Evolutionary conservation across 2,113 vertebrate genomes (phyloP).

Genomic region (Oncorhynchus clarkii): DNA sequence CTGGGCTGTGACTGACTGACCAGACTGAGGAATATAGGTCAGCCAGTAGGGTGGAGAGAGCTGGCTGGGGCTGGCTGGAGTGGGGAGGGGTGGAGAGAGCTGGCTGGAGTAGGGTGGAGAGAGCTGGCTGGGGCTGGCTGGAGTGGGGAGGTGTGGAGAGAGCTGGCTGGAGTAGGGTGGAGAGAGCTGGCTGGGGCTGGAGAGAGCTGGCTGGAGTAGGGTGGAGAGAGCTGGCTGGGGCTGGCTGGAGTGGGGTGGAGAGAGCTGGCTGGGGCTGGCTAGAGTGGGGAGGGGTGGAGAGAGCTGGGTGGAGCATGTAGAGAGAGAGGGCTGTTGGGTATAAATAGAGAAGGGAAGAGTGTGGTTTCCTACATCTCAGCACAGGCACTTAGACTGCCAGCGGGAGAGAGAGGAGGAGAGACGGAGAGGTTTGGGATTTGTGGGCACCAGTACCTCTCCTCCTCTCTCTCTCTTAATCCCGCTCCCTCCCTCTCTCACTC

Average conservation of each 20-base stretch:
- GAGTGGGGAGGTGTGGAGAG: too few species aligned
- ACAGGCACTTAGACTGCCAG: conserved; percentile 31
- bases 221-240: too few species aligned
- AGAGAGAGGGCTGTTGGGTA: neutral
- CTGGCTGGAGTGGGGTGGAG: too few species aligned
- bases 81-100: too few species aligned
- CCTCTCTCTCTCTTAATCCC: neutral
- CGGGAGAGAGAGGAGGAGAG: conserved; percentile 29
- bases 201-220: too few species aligned
- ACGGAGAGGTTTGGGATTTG: conserved; percentile 5
- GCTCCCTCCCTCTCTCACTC: neutral
- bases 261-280: too few species aligned
- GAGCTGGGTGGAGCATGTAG: neutral
- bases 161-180: too few species aligned
- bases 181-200: too few species aligned
- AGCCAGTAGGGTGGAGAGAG: conserved; percentile 13
- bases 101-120: too few species aligned
- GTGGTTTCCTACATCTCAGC: conserved; percentile 9
- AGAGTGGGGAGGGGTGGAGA: neutral
- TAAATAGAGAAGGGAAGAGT: conserved; percentile 2
- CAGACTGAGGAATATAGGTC: conserved; percentile 69
- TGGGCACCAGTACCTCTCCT: neutral
- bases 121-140: too few species aligned
- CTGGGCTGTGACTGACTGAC: conserved; percentile 34
- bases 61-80: too few species aligned